Percentiles rank a stretch among this genome's conserved stretches.
Evolutionary conservation across 2,797 vertebrate species (phyloP).

Genomic region (Cryptoprocta ferox): DNA sequence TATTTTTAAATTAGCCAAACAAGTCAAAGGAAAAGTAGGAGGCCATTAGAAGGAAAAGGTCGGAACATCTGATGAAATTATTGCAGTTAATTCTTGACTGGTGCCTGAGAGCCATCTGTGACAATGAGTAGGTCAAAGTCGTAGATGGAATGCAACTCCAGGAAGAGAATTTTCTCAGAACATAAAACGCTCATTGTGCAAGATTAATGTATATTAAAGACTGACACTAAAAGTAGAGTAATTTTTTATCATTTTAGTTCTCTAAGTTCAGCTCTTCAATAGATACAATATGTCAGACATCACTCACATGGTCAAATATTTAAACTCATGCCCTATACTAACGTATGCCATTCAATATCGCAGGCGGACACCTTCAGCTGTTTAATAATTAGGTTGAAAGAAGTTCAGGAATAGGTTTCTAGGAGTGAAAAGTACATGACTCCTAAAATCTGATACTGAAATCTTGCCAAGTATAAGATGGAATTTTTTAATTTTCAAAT

Average conservation of each 20-base stretch:
- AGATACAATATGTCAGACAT: slow-evolving; percentile 36
- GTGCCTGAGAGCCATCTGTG: background rate
- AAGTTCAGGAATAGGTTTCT: background rate
- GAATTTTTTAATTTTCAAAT: background rate
- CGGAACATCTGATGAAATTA: background rate
- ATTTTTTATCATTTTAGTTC: slow-evolving; percentile 8
- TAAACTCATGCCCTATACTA: slow-evolving; percentile 48
- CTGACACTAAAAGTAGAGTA: slow-evolving; percentile 33
- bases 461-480: background rate
- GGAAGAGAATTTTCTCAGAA: background rate
- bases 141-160: background rate
- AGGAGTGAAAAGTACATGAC: background rate
- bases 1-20: background rate
- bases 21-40: background rate
- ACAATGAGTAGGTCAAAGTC: background rate
- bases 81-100: background rate
- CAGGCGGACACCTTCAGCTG: slow-evolving; percentile 25
- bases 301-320: slow-evolving; percentile 70
- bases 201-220: slow-evolving; percentile 47
- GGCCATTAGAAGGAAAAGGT: background rate
- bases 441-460: background rate
- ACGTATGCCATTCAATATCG: slow-evolving; percentile 4
- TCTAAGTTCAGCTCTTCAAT: slow-evolving; percentile 15
- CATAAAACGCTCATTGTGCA: background rate
- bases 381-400: slow-evolving; percentile 59